Conservation (phyloP, 2,888 invertebrate species). For the Spilosoma lubricipeda region DNA sequence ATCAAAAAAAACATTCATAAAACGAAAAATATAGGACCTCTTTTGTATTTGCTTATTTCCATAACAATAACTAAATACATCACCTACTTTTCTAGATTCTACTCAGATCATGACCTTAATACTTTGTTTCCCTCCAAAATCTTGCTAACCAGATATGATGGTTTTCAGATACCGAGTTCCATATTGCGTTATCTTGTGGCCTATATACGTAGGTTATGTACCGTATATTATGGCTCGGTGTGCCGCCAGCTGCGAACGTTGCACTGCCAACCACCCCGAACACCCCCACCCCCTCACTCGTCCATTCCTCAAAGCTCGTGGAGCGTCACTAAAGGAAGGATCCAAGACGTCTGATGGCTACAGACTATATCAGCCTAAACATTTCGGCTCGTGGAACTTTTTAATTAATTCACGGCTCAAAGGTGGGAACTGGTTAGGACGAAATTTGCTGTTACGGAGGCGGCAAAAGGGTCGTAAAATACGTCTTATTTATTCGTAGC, state of each 20-base stretch:
- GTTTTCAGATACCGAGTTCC: constrained; percentile 52
- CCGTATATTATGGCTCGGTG: constrained; percentile 53
- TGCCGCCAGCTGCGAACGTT: constrained; percentile 63
- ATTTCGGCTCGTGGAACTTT: constrained; percentile 48
- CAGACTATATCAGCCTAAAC: constrained; percentile 31
- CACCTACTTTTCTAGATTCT: not conserved
- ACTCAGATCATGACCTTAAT: constrained; percentile 35
- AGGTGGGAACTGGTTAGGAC: constrained; percentile 26
- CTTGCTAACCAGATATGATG: constrained; percentile 47
- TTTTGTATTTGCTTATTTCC: too few species aligned
- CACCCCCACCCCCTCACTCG: constrained; percentile 33
- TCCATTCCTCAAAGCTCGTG: constrained; percentile 64
- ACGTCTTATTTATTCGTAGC: constrained; percentile 14
- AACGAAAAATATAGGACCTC: not conserved
- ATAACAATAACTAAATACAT: not conserved
- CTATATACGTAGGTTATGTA: constrained; percentile 49
- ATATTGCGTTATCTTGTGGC: constrained; percentile 54
- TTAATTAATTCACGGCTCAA: constrained; percentile 50
- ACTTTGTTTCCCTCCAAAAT: constrained; percentile 43
- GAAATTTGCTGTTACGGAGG: constrained; percentile 11
- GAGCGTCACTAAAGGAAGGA: constrained; percentile 61
- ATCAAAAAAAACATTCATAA: too few species aligned
- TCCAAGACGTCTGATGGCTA: constrained; percentile 44
- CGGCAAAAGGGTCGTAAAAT: constrained; percentile 16
- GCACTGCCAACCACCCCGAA: constrained; percentile 49